Base-by-base conservation (phyloP, 1,140 invertebrate genomes). In the Sitobion miscanthi region DNA sequence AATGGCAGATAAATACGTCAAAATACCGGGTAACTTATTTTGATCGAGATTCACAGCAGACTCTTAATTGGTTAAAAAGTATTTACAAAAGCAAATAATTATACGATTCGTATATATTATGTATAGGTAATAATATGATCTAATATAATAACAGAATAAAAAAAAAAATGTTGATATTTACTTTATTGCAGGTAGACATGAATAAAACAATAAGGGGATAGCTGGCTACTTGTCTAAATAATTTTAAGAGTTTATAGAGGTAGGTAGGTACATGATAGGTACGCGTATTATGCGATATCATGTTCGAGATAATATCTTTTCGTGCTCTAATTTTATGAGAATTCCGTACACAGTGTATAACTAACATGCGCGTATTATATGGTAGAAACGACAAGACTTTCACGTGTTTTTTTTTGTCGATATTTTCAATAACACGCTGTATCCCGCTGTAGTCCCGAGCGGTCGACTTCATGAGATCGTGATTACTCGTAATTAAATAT, bases 21-120 rank as follows among this genome's bases (percentile, higher is more conserved):
- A 54, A 88, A 54, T 88, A 88, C n/a, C 87, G 25, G 23, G 85
- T 86, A n/a, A 47, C 45, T 42, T 85, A 77, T 87, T 87, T 87
- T 87, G 42, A 47, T 87, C 45, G 23, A 47, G 85, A 87, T 87
- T 11, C 23, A 45, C 23, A 47, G 21, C 23, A 85, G 21, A 42
- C 30, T 87, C n/a, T 87, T 47, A n/a, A n/a, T 87, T 35, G 21
- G 30, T 87, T 85, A 85, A 42, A 85, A 45, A 5, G 83, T 85
- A 45, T 42, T 42, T 30, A 25, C 35, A 45, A 83, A 83, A 42
- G 38, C 23, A 42, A 83, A n/a, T 77, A 42, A 42, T 42, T 42
- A 42, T 77, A 77, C 62, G 14, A 77, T 77, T n/a, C 62, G n/a
- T n/a, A 30, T 69, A n/a, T 69, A 69, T 69, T 69, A 69, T n/a